Percentiles rank a stretch among this genome's conserved stretches.
Evolutionary conservation across 2,888 invertebrate species (phyloP).

Genomic region (Sarcophaga rosellei): DNA sequence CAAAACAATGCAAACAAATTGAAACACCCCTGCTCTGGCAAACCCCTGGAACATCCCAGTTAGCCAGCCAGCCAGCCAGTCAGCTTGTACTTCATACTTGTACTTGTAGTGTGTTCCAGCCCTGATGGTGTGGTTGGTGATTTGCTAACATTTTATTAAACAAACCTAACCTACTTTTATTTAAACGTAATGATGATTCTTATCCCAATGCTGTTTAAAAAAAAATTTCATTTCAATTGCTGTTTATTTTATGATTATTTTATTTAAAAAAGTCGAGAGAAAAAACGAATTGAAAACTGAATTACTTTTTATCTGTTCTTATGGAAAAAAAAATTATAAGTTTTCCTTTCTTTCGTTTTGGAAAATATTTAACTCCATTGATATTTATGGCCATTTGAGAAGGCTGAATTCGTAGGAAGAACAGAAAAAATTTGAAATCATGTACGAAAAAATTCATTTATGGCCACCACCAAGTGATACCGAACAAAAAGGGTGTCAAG

Average conservation of each 20-base stretch:
- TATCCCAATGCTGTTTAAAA: not conserved
- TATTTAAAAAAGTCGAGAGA: constrained; percentile 12
- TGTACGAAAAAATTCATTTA: constrained; percentile 54
- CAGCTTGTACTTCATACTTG: constrained; percentile 6
- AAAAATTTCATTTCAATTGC: not conserved
- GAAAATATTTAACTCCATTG: constrained; percentile 40
- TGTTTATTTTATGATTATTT: constrained; percentile 45
- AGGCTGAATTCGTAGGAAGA: not conserved
- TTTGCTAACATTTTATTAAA: not conserved
- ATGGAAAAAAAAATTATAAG: not conserved
- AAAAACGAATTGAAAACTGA: constrained; percentile 15
- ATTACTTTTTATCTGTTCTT: constrained; percentile 31
- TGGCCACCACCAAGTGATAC: constrained; percentile 23
- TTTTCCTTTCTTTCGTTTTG: constrained; percentile 1
- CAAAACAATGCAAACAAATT: constrained; percentile 13
- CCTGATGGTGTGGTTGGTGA: no score
- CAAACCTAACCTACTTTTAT: constrained; percentile 66
- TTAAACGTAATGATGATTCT: constrained; percentile 53
- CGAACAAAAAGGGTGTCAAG: constrained; percentile 55
- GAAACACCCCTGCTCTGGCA: constrained; percentile 22
- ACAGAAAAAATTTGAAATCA: not conserved
- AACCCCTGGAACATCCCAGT: no score
- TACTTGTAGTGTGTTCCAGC: not conserved
- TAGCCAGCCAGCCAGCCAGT: no score
- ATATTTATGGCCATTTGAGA: constrained; percentile 56